Evolutionary conservation across 2,797 vertebrate genomes (phyloP).

Genomic region (Chelon auratus): DNA sequence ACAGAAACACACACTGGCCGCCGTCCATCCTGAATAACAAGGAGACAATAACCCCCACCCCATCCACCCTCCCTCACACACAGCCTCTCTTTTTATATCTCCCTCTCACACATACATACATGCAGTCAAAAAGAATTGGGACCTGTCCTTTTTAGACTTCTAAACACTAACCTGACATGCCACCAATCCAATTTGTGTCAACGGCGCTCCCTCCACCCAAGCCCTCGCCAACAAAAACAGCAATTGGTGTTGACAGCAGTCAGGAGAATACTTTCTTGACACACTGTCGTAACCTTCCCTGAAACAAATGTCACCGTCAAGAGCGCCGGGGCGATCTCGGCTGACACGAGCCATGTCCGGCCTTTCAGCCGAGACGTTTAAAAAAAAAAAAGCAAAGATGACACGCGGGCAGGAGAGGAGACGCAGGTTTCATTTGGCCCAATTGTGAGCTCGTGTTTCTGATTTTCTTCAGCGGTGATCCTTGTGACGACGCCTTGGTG

Average conservation of each 20-base stretch:
- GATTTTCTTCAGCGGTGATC: conserved; percentile 7
- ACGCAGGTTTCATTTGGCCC: conserved; percentile 8
- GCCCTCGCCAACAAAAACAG: conserved; percentile 63
- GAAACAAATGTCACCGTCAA: conserved; percentile 78
- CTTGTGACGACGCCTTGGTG: conserved; percentile 5
- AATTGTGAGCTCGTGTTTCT: conserved; percentile 7
- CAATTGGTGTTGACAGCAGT: conserved; percentile 75
- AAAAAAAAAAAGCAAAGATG: conserved; percentile 52
- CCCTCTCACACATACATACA: conserved; percentile 3
- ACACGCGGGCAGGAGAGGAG: conserved; percentile 33
- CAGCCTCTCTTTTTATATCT: neutral
- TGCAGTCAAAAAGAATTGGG: conserved; percentile 61
- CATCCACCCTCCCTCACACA: conserved; percentile 12
- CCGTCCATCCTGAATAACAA: conserved; percentile 74
- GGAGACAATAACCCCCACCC: conserved; percentile 9
- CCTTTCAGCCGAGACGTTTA: conserved; percentile 41
- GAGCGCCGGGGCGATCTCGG: conserved; percentile 41
- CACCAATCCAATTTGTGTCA: conserved; percentile 79
- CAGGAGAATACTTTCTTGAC: conserved; percentile 72
- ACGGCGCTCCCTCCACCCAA: conserved; percentile 40
- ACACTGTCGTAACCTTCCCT: conserved; percentile 75
- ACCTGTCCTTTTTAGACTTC: conserved; percentile 63
- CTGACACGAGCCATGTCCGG: conserved; percentile 61
- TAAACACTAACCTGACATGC: conserved; percentile 70
- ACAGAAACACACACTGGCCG: conserved; percentile 69